Percentiles rank a stretch among this genome's conserved stretches.
phyloP scores from a whole-genome alignment of 2,113 vertebrate genomes.

The Lipophrys pholis region DNA sequence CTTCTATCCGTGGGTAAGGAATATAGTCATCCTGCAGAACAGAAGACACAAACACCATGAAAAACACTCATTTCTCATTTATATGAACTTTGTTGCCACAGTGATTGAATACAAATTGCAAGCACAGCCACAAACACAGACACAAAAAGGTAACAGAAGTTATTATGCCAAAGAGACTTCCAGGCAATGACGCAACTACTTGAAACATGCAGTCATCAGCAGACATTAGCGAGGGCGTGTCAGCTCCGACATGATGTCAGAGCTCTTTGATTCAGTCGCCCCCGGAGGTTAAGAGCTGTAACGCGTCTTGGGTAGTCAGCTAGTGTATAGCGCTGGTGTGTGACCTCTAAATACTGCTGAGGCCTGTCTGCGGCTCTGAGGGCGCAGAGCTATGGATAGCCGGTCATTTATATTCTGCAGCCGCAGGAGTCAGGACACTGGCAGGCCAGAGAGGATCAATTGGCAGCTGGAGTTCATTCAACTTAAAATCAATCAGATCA shows the following conservation, averaged over 20 bases:
- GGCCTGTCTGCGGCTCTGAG: slow-evolving; percentile 23
- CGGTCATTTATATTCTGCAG: slow-evolving; percentile 62
- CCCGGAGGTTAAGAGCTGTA: slow-evolving; percentile 27
- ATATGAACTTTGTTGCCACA: slow-evolving; percentile 13
- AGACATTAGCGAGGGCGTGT: slow-evolving; percentile 22
- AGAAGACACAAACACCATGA: slow-evolving; percentile 51
- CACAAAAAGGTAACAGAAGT: slow-evolving; percentile 14
- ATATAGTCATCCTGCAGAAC: slow-evolving; percentile 93
- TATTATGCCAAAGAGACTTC: slow-evolving; percentile 16
- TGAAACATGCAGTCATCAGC: slow-evolving; percentile 59
- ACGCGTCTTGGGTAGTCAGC: slow-evolving; percentile 42
- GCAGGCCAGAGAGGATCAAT: slow-evolving; percentile 59
- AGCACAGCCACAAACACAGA: slow-evolving; percentile 44
- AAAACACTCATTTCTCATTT: background rate
- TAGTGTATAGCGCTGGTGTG: slow-evolving; percentile 4
- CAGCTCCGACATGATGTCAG: slow-evolving; percentile 43
- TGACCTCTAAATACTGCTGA: slow-evolving; percentile 73
- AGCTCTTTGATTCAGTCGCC: slow-evolving; percentile 39
- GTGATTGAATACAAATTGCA: slow-evolving; percentile 16
- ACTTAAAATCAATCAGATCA: slow-evolving; percentile 65
- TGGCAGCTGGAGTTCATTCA: slow-evolving; percentile 61
- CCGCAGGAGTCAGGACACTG: slow-evolving; percentile 43
- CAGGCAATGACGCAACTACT: slow-evolving; percentile 49
- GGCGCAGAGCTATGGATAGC: slow-evolving; percentile 21
- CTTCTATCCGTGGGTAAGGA: slow-evolving; percentile 96